These are phyloP conservation scores for Latrodectus geometricus DNA, from an alignment of 1,140 invertebrate genomes.

Conservation along the genomic window DNA sequence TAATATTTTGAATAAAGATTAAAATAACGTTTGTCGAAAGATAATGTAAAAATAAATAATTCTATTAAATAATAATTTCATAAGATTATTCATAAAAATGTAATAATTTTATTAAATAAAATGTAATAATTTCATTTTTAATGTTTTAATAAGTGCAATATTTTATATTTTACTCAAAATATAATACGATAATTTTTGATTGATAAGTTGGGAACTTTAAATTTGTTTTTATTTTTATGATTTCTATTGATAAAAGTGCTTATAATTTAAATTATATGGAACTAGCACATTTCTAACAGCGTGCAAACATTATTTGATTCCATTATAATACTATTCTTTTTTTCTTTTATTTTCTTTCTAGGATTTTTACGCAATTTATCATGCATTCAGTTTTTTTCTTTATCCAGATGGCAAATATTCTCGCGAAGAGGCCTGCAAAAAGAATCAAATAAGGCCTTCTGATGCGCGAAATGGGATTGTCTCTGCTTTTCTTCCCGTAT, in stretches of 20 bases:
- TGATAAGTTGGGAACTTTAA: background rate
- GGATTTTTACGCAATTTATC: constrained; percentile 28
- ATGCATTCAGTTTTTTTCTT: too few relatives aligned
- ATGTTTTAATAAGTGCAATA: too few relatives aligned
- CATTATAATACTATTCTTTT: background rate
- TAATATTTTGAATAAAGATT: too few relatives aligned
- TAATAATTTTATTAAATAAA: too few relatives aligned
- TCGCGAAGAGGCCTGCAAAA: background rate
- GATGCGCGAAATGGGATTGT: constrained; percentile 52
- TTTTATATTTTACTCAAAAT: too few relatives aligned
- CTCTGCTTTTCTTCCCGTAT: background rate
- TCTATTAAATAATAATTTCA: too few relatives aligned
- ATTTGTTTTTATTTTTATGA: background rate
- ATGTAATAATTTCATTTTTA: too few relatives aligned
- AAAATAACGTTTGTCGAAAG: too few relatives aligned
- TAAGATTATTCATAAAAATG: too few relatives aligned
- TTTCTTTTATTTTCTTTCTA: constrained; percentile 25
- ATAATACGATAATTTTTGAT: too few relatives aligned
- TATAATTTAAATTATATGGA: background rate
- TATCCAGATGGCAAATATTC: background rate
- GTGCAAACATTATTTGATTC: background rate
- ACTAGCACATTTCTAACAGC: background rate
- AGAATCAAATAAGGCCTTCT: constrained; percentile 53
- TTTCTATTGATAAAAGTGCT: background rate
- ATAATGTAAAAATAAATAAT: too few relatives aligned